Evolutionary conservation across 2,797 vertebrate species (phyloP).

Genomic region (Spinibarbus caldwelli): DNA sequence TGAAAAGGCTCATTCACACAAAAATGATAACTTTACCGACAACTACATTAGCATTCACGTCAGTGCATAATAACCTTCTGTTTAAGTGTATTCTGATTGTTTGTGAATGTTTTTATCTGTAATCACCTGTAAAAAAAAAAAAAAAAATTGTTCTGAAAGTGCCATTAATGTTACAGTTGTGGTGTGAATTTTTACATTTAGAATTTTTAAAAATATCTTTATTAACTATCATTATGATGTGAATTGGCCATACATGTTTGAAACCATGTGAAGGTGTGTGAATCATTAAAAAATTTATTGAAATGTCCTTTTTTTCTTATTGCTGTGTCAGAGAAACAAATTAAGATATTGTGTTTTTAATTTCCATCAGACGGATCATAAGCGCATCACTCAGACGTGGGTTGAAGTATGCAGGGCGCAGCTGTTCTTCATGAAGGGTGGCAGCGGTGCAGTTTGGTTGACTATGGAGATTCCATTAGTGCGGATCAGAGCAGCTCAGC

Average conservation of each 20-base stretch:
- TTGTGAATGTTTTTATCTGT: too few relatives aligned
- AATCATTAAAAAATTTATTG: not conserved
- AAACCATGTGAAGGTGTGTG: not conserved
- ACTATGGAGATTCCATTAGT: constrained; percentile 31
- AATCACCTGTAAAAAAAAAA: too few relatives aligned
- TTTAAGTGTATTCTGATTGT: too few relatives aligned
- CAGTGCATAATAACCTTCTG: too few relatives aligned
- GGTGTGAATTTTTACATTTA: too few relatives aligned
- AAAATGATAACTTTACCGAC: too few relatives aligned
- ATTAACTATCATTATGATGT: too few relatives aligned
- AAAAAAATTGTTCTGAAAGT: not conserved
- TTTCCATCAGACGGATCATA: not conserved
- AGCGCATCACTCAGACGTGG: not conserved
- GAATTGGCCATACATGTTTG: too few relatives aligned
- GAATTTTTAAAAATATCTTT: too few relatives aligned
- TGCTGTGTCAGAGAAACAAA: not conserved
- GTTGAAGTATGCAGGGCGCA: not conserved
- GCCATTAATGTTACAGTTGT: too few relatives aligned
- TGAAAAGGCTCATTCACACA: not conserved
- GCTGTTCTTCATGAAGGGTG: constrained; percentile 23
- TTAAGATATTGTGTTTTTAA: not conserved
- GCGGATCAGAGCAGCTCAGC: constrained; percentile 49
- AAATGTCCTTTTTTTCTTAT: not conserved
- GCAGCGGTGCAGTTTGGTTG: not conserved
- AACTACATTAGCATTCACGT: too few relatives aligned